Percentiles rank a stretch among this genome's conserved stretches.
These are phyloP conservation scores for Scleropages formosus DNA, from an alignment of 2,797 vertebrate species.

Conservation along the genomic window DNA sequence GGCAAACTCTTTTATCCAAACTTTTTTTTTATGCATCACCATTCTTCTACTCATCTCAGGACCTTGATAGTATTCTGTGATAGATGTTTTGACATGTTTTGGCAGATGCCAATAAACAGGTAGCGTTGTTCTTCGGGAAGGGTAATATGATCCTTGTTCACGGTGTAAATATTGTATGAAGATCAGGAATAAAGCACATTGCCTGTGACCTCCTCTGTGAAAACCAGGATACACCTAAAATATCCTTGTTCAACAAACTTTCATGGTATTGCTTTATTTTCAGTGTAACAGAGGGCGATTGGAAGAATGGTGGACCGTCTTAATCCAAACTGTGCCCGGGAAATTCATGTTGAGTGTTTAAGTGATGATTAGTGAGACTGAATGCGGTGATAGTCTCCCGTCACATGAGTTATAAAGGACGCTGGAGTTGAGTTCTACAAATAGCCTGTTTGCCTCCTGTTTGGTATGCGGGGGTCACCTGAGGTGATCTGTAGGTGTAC, in stretches of 20 bases:
- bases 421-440: slow-evolving; percentile 43
- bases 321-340: slow-evolving; percentile 10
- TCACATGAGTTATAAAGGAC: slow-evolving; percentile 60
- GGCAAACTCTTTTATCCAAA: too few species aligned
- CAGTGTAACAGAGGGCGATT: background rate
- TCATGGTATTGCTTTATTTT: background rate
- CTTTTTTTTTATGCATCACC: background rate
- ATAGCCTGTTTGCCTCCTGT: background rate
- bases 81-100: background rate
- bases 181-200: slow-evolving; percentile 6
- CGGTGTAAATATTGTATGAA: slow-evolving; percentile 28
- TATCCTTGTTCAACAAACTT: background rate
- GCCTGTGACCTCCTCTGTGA: slow-evolving; percentile 10
- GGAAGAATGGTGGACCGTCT: too few species aligned
- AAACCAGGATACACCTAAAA: background rate
- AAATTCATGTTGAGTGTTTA: slow-evolving; percentile 61
- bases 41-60: background rate
- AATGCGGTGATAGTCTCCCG: slow-evolving; percentile 46
- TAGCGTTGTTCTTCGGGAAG: background rate
- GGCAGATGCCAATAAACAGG: background rate
- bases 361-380: slow-evolving; percentile 61
- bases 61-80: background rate
- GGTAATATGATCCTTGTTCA: slow-evolving; percentile 15
- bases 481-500: background rate
- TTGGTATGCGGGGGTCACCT: background rate